Conservation (phyloP, 1,140 invertebrate species). For the Laupala kohalensis region DNA sequence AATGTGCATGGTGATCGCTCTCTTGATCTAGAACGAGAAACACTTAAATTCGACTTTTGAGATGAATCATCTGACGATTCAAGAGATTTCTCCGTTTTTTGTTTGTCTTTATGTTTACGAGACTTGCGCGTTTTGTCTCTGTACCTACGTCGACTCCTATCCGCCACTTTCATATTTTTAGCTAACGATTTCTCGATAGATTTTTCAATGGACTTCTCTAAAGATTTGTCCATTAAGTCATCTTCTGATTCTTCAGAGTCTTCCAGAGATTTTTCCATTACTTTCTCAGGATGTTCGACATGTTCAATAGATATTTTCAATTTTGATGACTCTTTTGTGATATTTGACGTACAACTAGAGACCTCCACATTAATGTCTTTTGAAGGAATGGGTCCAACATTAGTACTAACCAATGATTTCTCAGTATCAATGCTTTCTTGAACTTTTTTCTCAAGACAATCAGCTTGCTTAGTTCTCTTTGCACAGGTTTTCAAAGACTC, state of each 20-base stretch:
- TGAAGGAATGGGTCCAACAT: too few relatives aligned
- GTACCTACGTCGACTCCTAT: background rate
- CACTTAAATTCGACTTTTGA: background rate
- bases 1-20: background rate
- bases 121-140: background rate
- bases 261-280: background rate
- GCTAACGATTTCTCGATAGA: background rate
- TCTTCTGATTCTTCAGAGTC: background rate
- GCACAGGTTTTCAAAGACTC: too few relatives aligned
- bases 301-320: too few relatives aligned
- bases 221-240: background rate
- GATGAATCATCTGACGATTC: background rate
- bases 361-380: too few relatives aligned
- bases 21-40: background rate
- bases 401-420: too few relatives aligned
- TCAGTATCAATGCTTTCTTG: too few relatives aligned
- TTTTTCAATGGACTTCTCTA: background rate
- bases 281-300: background rate
- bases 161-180: background rate
- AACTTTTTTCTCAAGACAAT: too few relatives aligned
- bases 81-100: background rate
- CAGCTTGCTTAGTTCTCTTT: too few relatives aligned
- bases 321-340: background rate
- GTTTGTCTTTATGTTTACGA: background rate
- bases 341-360: too few relatives aligned